Evolutionary conservation across 2,888 invertebrate species (phyloP).

Genomic region (Microctonus brassicae): DNA sequence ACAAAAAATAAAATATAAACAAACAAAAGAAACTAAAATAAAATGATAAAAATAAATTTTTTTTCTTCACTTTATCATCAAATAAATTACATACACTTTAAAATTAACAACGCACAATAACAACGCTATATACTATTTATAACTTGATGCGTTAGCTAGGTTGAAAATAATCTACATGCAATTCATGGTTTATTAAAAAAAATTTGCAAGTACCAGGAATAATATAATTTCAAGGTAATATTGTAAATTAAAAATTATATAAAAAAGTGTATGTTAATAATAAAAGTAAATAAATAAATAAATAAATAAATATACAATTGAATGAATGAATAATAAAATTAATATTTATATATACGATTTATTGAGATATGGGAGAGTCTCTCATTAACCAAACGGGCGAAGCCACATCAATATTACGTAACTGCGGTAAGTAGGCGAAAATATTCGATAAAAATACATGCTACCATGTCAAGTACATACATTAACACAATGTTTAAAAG

Average conservation of each 20-base stretch:
- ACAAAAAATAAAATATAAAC: constrained; percentile 17
- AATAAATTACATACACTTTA: not conserved
- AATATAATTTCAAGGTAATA: constrained; percentile 26
- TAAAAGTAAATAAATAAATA: not conserved
- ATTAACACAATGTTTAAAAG: not conserved
- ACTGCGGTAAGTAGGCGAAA: constrained; percentile 53
- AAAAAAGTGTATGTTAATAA: not conserved
- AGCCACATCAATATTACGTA: constrained; percentile 57
- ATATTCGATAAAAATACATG: constrained; percentile 57
- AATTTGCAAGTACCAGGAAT: constrained; percentile 4
- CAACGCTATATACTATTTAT: not conserved
- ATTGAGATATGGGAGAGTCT: constrained; percentile 31
- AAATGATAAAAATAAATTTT: not conserved
- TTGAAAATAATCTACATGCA: constrained; percentile 4
- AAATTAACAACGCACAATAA: not conserved
- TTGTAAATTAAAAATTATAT: not conserved
- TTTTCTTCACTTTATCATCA: not conserved
- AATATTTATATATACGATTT: constrained; percentile 14
- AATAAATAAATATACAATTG: not conserved
- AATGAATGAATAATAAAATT: not conserved
- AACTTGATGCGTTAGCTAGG: constrained; percentile 5
- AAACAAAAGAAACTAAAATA: not conserved
- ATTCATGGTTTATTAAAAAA: constrained; percentile 6
- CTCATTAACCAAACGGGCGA: constrained; percentile 38
- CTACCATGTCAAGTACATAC: constrained; percentile 15